Percentiles rank a stretch among this genome's conserved stretches.
Evolutionary conservation across 1,140 invertebrate genomes (phyloP).

Genomic region (Argopecten irradians): DNA sequence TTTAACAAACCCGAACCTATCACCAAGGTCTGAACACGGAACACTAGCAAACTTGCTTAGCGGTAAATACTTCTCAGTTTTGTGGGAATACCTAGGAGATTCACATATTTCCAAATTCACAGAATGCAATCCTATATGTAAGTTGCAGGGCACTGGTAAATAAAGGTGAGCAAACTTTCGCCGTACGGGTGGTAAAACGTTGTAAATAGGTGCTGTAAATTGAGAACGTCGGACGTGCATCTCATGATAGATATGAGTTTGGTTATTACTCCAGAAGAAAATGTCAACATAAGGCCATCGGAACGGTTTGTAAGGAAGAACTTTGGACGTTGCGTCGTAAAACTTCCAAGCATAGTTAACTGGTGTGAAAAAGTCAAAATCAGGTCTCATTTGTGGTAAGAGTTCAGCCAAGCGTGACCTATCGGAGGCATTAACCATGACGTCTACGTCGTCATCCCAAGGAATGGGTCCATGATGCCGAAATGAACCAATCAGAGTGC

Average conservation of each 20-base stretch:
- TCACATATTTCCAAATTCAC: background rate
- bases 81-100: background rate
- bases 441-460: constrained; percentile 61
- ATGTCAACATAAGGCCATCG: constrained; percentile 60
- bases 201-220: constrained; percentile 44
- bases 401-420: background rate
- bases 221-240: background rate
- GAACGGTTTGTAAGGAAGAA: constrained; percentile 26
- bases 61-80: background rate
- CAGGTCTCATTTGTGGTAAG: background rate
- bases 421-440: constrained; percentile 41
- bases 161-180: constrained; percentile 40
- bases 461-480: constrained; percentile 57
- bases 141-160: background rate
- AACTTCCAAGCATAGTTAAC: constrained; percentile 22
- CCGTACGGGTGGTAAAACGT: constrained; percentile 47
- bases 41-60: background rate
- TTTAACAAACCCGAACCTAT: background rate
- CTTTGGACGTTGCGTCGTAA: background rate
- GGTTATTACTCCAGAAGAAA: constrained; percentile 49
- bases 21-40: background rate
- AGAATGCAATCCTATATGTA: background rate
- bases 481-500: constrained; percentile 52
- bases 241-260: constrained; percentile 53
- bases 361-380: background rate